phyloP scores from a whole-genome alignment of 2,113 vertebrate genomes.

The Vimba vimba region DNA sequence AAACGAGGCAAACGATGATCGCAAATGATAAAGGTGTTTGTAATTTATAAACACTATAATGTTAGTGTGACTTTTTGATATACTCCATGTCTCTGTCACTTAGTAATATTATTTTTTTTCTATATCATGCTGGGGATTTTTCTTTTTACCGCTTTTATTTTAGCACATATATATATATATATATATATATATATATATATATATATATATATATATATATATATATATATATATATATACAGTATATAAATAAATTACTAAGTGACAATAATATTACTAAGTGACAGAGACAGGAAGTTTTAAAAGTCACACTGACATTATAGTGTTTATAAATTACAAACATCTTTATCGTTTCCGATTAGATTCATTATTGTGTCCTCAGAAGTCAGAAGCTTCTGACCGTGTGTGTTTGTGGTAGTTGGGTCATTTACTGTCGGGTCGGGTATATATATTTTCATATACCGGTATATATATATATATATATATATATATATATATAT shows the following conservation, averaged over 20 bases:
- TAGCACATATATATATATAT: too few relatives aligned
- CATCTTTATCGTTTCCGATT: neutral
- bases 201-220: too few relatives aligned
- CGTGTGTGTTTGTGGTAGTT: constrained; percentile 10
- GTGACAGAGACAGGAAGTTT: neutral
- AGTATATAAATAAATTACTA: too few relatives aligned
- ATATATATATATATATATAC: too few relatives aligned
- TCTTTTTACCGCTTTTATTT: too few relatives aligned
- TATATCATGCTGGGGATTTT: too few relatives aligned
- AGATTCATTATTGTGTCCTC: neutral
- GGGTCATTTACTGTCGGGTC: too few relatives aligned
- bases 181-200: too few relatives aligned
- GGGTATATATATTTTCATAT: too few relatives aligned
- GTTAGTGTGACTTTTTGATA: constrained; percentile 22
- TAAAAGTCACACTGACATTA: constrained; percentile 17
- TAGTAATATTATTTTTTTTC: constrained; percentile 17
- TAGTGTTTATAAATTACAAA: neutral
- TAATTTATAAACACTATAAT: neutral
- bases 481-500: too few relatives aligned
- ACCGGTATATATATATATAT: too few relatives aligned
- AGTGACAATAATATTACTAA: constrained; percentile 35
- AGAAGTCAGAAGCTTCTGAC: neutral
- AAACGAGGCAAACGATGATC: too few relatives aligned
- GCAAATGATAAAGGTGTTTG: neutral
- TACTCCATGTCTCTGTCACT: constrained; percentile 3